A percentile compares a stretch with the other conserved stretches of the same genome.
phyloP scores from a whole-genome alignment of 2,797 vertebrate species.

The Phoebastria nigripes region DNA sequence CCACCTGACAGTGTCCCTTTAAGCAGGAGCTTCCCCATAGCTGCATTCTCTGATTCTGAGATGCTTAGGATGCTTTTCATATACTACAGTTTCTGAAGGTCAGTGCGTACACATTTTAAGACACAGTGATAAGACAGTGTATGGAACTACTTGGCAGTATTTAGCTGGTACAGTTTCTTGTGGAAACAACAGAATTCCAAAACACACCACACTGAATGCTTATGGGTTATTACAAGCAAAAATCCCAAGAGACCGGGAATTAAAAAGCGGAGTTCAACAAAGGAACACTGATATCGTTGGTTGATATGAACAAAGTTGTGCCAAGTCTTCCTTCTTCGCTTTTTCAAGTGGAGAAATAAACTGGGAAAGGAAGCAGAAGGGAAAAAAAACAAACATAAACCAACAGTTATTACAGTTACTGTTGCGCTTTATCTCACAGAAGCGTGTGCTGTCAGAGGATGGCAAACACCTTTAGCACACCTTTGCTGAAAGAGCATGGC shows the following conservation, averaged over 20 bases:
- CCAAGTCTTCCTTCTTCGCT: slow-evolving; percentile 43
- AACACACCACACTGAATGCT: slow-evolving; percentile 61
- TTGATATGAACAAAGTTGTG: slow-evolving; percentile 57
- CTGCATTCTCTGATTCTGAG: background rate
- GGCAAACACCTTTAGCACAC: background rate
- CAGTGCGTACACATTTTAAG: slow-evolving; percentile 52
- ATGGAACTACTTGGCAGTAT: slow-evolving; percentile 71
- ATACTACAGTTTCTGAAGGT: slow-evolving; percentile 55
- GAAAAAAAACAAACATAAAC: background rate
- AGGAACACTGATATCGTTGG: slow-evolving; percentile 57
- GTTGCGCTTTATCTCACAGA: background rate
- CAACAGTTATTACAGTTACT: background rate
- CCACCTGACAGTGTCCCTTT: background rate
- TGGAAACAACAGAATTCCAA: slow-evolving; percentile 66
- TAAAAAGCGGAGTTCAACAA: slow-evolving; percentile 69
- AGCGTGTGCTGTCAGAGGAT: background rate
- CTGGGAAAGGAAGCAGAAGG: slow-evolving; percentile 52
- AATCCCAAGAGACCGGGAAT: slow-evolving; percentile 55
- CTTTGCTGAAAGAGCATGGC: background rate
- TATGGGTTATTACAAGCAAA: slow-evolving; percentile 67
- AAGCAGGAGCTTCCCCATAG: background rate
- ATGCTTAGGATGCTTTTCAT: slow-evolving; percentile 34
- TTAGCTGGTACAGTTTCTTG: slow-evolving; percentile 69
- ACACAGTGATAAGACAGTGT: slow-evolving; percentile 61
- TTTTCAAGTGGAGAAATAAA: slow-evolving; percentile 74